Percentiles rank a stretch among this genome's conserved stretches.
These are phyloP conservation scores for Amphipoea oculea DNA, from an alignment of 2,888 invertebrate genomes.

Conservation along the genomic window DNA sequence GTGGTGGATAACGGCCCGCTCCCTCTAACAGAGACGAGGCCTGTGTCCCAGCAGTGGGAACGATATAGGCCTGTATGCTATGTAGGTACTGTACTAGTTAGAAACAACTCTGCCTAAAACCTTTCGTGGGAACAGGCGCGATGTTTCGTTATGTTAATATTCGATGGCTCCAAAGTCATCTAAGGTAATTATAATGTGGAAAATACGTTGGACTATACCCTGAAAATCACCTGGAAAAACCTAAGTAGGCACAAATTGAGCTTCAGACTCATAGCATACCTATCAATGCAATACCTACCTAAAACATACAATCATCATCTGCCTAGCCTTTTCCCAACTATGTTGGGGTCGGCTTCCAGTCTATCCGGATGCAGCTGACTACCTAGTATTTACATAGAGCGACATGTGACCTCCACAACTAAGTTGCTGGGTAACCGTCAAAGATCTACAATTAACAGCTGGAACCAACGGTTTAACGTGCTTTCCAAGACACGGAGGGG, in stretches of 20 bases:
- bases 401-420: too few relatives aligned
- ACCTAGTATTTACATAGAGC: background rate
- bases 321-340: background rate
- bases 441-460: too few relatives aligned
- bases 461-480: too few relatives aligned
- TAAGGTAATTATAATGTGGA: background rate
- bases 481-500: too few relatives aligned
- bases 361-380: background rate
- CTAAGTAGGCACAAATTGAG: background rate
- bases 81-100: background rate
- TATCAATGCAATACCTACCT: background rate
- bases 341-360: background rate
- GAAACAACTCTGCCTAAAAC: background rate
- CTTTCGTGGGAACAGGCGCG: too few relatives aligned
- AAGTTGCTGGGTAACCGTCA: too few relatives aligned
- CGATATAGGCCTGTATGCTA: too few relatives aligned
- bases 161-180: background rate
- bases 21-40: too few relatives aligned
- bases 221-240: slow-evolving; percentile 3
- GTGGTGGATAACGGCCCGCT: too few relatives aligned
- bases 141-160: background rate
- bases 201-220: background rate
- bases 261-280: background rate
- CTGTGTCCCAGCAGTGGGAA: too few relatives aligned
- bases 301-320: background rate